Base-by-base conservation (phyloP, 2,888 invertebrate genomes). In the Tholera decimalis region DNA sequence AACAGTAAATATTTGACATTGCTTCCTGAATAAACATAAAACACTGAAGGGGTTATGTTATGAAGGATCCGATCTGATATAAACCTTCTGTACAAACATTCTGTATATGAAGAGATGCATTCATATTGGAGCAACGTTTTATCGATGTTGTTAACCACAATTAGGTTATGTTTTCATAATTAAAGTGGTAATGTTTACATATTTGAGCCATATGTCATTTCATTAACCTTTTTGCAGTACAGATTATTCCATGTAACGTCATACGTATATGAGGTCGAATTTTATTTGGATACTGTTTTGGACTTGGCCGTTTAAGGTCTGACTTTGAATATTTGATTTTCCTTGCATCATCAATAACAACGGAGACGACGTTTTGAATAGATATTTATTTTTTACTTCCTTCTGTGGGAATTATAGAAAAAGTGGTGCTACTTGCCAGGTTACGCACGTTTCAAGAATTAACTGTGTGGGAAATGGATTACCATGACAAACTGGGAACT, bases 391-490 rank as follows among this genome's bases (percentile, higher is more conserved):
- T 57, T 57, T 55, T 72, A 35, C 58, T 72, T 22, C 13, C 26
- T 60, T 53, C 49, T 24, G 39, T 67, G 60, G 30, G 67, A 73
- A 73, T 59, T 58, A 35, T 55, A 55, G 37, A 59, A 60, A 73
- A 72, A 53, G 30, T 2, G 22, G 41, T 35, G 51, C 24, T 15
- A 30, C 55, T 70, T 77, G 46, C 54, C 50, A 69, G 44, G 64
- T 58, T 44, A 30, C 39, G 50, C 67, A 72, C 69, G 78, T 75
- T 75, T 70, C 61, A 18, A 63, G 63, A 78, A 68, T 78, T 75
- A 78, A 67, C 69, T 46, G 58, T 70, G 62, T 68, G 68, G 58
- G 71, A 75, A 80, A 73, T 65, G 68, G 78, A 78, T 78, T 80
- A 80, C 57, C 64, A 66, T 80, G 76, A 68, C 62, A 71, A 77